These are phyloP conservation scores for Drosophila melanica DNA, from an alignment of 1,140 invertebrate genomes.

Conservation along the genomic window DNA sequence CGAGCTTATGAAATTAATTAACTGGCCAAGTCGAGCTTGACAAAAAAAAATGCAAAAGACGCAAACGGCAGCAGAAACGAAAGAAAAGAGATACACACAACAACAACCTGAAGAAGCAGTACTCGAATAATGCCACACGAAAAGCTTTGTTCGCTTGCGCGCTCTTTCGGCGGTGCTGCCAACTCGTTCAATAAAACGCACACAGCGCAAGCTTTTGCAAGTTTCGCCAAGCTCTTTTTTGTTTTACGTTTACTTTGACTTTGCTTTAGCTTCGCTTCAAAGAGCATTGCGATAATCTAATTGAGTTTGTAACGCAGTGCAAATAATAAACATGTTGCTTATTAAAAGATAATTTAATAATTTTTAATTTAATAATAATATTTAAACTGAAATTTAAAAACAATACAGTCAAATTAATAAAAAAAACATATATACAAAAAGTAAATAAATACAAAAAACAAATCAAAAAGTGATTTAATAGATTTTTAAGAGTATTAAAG, in stretches of 20 bases:
- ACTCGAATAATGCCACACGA: constrained; percentile 34
- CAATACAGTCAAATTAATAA: too few relatives aligned
- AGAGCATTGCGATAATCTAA: background rate
- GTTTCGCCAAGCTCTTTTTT: constrained; percentile 7
- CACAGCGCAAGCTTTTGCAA: constrained; percentile 12
- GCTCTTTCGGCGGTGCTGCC: constrained; percentile 30
- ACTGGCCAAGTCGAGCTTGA: constrained; percentile 75
- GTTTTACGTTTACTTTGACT: constrained; percentile 3
- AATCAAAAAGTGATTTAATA: too few relatives aligned
- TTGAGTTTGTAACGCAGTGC: background rate
- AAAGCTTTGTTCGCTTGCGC: constrained; percentile 31
- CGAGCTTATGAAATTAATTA: constrained; percentile 75
- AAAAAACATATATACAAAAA: too few relatives aligned
- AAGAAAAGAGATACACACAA: constrained; percentile 16
- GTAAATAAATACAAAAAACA: too few relatives aligned
- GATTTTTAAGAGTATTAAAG: background rate
- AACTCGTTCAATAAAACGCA: constrained; percentile 19
- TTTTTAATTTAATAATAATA: too few relatives aligned
- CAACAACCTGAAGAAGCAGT: constrained; percentile 47
- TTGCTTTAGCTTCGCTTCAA: background rate
- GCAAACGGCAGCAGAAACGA: constrained; percentile 22
- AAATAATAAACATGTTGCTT: background rate
- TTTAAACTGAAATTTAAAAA: too few relatives aligned
- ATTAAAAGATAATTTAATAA: too few relatives aligned
- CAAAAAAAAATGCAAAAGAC: constrained; percentile 45